phyloP scores from a whole-genome alignment of 2,113 vertebrate species.

The Typhlomys cinereus region DNA sequence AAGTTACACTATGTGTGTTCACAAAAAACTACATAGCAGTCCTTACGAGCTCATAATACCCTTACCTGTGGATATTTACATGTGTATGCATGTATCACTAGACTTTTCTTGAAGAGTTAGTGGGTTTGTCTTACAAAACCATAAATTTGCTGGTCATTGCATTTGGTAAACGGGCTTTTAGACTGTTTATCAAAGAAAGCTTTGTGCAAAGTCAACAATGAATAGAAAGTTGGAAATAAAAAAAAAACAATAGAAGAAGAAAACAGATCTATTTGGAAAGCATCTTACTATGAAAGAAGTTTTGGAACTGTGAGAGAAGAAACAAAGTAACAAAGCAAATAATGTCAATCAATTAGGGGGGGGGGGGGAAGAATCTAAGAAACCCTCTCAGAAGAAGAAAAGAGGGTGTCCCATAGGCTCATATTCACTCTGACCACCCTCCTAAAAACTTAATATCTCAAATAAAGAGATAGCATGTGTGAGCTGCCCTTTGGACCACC shows the following conservation, averaged over 20 bases:
- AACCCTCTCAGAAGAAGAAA: too few species aligned
- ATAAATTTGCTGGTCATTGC: too few species aligned
- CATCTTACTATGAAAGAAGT: slow-evolving; percentile 41
- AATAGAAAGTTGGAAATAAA: too few species aligned
- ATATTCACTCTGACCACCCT: too few species aligned
- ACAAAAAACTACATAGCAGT: not conserved
- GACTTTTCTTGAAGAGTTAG: slow-evolving; percentile 62
- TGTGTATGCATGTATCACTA: too few species aligned
- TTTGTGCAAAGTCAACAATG: too few species aligned
- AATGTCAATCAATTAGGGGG: not conserved
- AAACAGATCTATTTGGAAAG: slow-evolving; percentile 68
- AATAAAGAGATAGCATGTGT: not conserved
- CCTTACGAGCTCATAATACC: not conserved
- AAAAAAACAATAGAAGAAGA: slow-evolving; percentile 71
- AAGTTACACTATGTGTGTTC: not conserved
- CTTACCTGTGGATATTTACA: not conserved
- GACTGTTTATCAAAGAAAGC: too few species aligned
- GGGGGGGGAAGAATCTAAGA: slow-evolving; percentile 73
- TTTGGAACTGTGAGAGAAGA: slow-evolving; percentile 28
- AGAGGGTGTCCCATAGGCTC: too few species aligned
- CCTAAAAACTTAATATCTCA: too few species aligned
- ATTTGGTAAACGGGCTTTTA: too few species aligned
- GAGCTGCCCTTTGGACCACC: slow-evolving; percentile 10
- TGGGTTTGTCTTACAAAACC: slow-evolving; percentile 69
- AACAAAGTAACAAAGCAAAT: slow-evolving; percentile 40